Evolutionary conservation across 2,888 invertebrate species (phyloP).

Genomic region (Lasioglossum marginatum): DNA sequence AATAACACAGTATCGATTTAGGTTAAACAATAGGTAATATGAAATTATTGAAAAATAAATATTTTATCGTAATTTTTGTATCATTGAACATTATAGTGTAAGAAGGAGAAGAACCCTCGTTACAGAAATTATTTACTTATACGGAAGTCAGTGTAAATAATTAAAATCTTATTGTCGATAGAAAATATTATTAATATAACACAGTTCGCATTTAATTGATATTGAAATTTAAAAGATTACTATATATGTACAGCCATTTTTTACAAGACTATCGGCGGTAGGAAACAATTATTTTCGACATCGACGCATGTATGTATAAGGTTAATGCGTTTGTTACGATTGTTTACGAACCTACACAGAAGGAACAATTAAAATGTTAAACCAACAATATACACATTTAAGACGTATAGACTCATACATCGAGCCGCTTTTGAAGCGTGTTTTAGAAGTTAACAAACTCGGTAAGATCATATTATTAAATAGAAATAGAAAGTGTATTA

Average conservation of each 20-base stretch:
- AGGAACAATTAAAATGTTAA: conserved; percentile 61
- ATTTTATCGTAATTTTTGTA: neutral
- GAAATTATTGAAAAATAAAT: neutral
- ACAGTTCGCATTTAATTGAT: neutral
- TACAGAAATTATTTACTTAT: neutral
- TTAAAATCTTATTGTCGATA: neutral
- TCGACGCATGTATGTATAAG: neutral
- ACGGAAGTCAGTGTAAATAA: neutral
- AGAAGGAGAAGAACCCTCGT: neutral
- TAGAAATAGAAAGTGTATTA: neutral
- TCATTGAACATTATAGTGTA: neutral
- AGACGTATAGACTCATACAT: conserved; percentile 61
- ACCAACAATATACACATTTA: conserved; percentile 59
- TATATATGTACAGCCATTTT: neutral
- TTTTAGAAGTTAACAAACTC: conserved; percentile 59
- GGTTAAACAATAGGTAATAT: neutral
- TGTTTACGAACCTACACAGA: neutral
- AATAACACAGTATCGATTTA: neutral
- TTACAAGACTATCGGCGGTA: neutral
- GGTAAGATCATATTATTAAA: conserved; percentile 57
- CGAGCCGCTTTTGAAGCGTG: conserved; percentile 67
- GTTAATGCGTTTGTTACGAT: neutral
- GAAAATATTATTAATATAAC: neutral
- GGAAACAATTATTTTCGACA: neutral
- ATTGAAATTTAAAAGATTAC: neutral